A percentile compares a stretch with the other conserved stretches of the same genome.
Conservation (phyloP, 2,888 invertebrate genomes). For the Periphyllus acericola region DNA sequence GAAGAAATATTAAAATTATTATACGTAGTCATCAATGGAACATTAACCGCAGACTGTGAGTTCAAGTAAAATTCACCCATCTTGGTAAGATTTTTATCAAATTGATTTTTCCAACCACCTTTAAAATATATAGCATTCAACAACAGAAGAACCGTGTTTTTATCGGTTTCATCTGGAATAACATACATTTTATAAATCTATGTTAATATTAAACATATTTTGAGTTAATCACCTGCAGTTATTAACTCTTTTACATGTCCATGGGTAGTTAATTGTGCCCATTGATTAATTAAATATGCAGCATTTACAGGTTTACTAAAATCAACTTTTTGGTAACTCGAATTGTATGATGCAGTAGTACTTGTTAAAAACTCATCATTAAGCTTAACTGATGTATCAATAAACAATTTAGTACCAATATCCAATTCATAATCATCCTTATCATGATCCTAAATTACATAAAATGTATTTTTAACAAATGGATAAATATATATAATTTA, state of each 20-base stretch:
- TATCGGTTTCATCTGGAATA: slow-evolving; percentile 68
- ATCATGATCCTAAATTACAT: slow-evolving; percentile 18
- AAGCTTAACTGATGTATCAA: slow-evolving; percentile 71
- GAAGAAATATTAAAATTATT: slow-evolving; percentile 74
- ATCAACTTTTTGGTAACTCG: slow-evolving; percentile 74
- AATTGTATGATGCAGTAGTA: slow-evolving; percentile 74
- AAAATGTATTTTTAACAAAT: neutral
- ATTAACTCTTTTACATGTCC: slow-evolving; percentile 60
- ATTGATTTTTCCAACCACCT: slow-evolving; percentile 80
- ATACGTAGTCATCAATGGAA: slow-evolving; percentile 76
- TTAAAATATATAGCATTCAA: slow-evolving; percentile 83
- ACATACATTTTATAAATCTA: neutral
- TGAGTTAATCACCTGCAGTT: slow-evolving; percentile 41
- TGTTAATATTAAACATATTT: neutral
- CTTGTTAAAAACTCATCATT: slow-evolving; percentile 74
- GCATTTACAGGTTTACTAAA: slow-evolving; percentile 72
- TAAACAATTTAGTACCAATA: slow-evolving; percentile 75
- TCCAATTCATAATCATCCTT: slow-evolving; percentile 71
- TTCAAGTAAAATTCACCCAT: slow-evolving; percentile 68
- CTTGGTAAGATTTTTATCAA: slow-evolving; percentile 71
- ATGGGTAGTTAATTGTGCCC: slow-evolving; percentile 71
- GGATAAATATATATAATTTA: no score
- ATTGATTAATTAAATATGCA: slow-evolving; percentile 77
- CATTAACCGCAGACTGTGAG: slow-evolving; percentile 74
- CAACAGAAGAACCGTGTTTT: slow-evolving; percentile 74